Evolutionary conservation across 2,888 invertebrate species (phyloP), one percentile per base, ranked within the genome.

Genomic region (Drosophila putrida): DNA sequence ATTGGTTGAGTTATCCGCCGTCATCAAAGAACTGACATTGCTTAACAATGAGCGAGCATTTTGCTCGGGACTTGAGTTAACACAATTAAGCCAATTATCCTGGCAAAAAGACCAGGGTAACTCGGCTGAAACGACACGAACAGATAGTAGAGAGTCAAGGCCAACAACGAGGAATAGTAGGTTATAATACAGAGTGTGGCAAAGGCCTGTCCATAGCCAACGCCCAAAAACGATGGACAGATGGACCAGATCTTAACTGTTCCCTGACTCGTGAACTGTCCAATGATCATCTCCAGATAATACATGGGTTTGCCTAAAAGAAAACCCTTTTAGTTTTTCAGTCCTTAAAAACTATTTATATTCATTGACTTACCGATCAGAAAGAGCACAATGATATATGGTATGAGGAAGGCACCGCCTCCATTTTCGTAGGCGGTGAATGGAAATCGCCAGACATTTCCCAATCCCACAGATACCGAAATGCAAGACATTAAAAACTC

Each of bases 181-280:
- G 96, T 95, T 1, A 96, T 93, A 11, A 96, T 95, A 78, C 94
- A 95, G 13, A 94, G 92, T 13, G 94, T 94, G 0, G 94, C 94
- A 10, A 95, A 83, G 5, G 95, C 93, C 79, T 95, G 95, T 0
- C 95, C 95, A 84, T 94, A 95, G 4, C 96, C 96, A 27, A 95
- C 94, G 51, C 96, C 97, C 95, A 95, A 96, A 91, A 97, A 95
- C 0, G 95, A 94, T 1, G 97, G 97, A 11, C 93, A 92, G 11
- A 94, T 77, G 0, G 93, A 89, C 94, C 94, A 94, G 10, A 96
- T 94, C 90, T 95, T 95, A 0, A 96, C 95, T 9, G 96, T 96
- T 58, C 97, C 97, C 85, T 95, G 94, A 61, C 96, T 95, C 61
- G 95, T 95, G 89, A 97, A 98, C 91, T 98, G 97, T 10, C 97